phyloP scores from a whole-genome alignment of 2,797 vertebrate genomes.

The Podarcis lilfordi region DNA sequence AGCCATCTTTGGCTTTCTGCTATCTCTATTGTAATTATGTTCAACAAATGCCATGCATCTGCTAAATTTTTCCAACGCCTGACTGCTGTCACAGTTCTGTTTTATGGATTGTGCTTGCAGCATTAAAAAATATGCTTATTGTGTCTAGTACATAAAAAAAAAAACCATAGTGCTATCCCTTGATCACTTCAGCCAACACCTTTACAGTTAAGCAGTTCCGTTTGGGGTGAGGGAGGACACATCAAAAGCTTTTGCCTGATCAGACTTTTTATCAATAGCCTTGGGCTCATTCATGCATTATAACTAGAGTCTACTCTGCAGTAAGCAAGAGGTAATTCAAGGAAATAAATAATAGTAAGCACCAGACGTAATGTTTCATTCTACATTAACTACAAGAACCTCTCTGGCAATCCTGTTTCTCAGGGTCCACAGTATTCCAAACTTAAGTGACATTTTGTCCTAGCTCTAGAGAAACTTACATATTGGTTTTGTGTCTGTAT shows the following conservation, averaged over 20 bases:
- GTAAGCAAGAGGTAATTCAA: too few species aligned
- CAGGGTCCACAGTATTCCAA: not conserved
- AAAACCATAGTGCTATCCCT: too few species aligned
- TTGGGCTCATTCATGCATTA: too few species aligned
- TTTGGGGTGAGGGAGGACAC: not conserved
- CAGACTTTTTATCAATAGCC: too few species aligned
- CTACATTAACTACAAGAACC: too few species aligned
- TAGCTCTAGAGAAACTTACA: too few species aligned
- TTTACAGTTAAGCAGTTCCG: not conserved
- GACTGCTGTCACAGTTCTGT: not conserved
- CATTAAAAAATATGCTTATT: not conserved
- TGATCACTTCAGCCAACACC: not conserved
- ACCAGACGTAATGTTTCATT: too few species aligned
- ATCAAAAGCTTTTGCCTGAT: too few species aligned
- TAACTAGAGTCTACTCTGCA: too few species aligned
- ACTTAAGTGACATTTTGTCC: too few species aligned
- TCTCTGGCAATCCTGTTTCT: not conserved
- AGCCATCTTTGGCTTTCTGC: not conserved
- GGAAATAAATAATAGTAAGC: too few species aligned
- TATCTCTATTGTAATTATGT: not conserved
- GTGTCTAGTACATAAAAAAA: not conserved
- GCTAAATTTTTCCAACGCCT: not conserved
- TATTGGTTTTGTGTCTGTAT: too few species aligned
- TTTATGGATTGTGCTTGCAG: not conserved
- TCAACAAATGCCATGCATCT: not conserved